phyloP scores from a whole-genome alignment of 2,888 invertebrate genomes.

The Gryllus longicercus region DNA sequence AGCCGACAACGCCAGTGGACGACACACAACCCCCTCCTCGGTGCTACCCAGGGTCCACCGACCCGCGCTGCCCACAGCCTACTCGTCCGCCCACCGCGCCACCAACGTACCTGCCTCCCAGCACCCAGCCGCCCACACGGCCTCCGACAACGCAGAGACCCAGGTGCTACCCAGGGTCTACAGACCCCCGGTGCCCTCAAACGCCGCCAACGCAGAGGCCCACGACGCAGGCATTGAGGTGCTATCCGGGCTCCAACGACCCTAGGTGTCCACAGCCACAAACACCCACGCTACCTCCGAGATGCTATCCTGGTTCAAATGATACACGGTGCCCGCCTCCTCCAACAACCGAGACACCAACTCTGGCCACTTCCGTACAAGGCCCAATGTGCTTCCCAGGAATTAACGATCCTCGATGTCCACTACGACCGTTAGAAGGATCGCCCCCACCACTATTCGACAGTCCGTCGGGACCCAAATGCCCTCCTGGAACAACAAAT shows the following conservation, averaged over 20 bases:
- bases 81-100: slow-evolving; percentile 20
- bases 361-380: too few relatives aligned
- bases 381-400: too few relatives aligned
- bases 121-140: slow-evolving; percentile 18
- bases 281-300: slow-evolving; percentile 30
- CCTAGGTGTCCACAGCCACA: not conserved
- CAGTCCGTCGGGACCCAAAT: too few relatives aligned
- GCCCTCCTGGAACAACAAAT: too few relatives aligned
- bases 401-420: not conserved
- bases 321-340: slow-evolving; percentile 44
- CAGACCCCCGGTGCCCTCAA: slow-evolving; percentile 39
- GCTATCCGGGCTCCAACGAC: slow-evolving; percentile 17
- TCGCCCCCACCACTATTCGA: too few relatives aligned
- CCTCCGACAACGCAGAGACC: slow-evolving; percentile 36
- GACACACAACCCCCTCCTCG: slow-evolving; percentile 18
- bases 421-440: not conserved
- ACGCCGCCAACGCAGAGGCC: slow-evolving; percentile 24
- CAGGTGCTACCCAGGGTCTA: slow-evolving; percentile 41
- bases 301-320: slow-evolving; percentile 43
- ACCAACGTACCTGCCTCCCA: not conserved
- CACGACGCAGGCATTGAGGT: not conserved
- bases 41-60: slow-evolving; percentile 42
- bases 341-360: slow-evolving; percentile 32
- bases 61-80: slow-evolving; percentile 38
- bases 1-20: too few relatives aligned